Evolutionary conservation across 2,888 invertebrate species (phyloP), one percentile per base, ranked within the genome.

Genomic region (Apeira syringaria): DNA sequence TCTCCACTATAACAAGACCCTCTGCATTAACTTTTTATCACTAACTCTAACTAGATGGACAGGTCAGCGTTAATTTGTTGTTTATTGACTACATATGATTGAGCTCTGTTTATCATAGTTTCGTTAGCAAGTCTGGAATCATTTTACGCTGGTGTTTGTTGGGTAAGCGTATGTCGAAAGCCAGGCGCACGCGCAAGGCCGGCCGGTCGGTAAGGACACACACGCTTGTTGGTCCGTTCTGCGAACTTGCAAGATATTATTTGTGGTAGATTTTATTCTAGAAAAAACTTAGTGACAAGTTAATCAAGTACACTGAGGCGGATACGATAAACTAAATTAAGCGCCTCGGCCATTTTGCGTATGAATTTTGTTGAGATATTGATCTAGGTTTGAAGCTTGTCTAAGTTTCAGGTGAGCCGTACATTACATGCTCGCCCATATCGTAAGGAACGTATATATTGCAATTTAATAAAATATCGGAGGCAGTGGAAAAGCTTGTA

Each of bases 151-250:
- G 67, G 72, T 50, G 26, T 46, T 31, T 38, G 61, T 81, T 80
- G 75, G 47, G 79, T 64, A 79, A 80, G 68, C 48, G 59, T 64
- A 45, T 77, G 81, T 82, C 60, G 84, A 81, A 81, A 84, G 81
- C 74, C 61, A 43, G 57, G 61, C 61, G 64, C 70, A 56, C 58
- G 64, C 51, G 61, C 84, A 80, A 83, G 84, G 84, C 76, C 83
- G 74, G 63, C 71, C 51, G 51, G 72, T 78, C 54, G 28, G 69
- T 80, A 79, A 80, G 83, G 80, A 80, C 80, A 75, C 38, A 35
- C 24, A 34, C 34, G 38, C 35, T 13, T 46, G 31, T 31, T 22
- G 26, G 38, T 28, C 28, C 7, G 20, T 36, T 30, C 20, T 36
- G 31, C 39, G 9, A 34, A 44, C 36, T 29, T 25, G 11, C 35